Conservation (phyloP, 2,113 vertebrate genomes). For the Oriolus oriolus region DNA sequence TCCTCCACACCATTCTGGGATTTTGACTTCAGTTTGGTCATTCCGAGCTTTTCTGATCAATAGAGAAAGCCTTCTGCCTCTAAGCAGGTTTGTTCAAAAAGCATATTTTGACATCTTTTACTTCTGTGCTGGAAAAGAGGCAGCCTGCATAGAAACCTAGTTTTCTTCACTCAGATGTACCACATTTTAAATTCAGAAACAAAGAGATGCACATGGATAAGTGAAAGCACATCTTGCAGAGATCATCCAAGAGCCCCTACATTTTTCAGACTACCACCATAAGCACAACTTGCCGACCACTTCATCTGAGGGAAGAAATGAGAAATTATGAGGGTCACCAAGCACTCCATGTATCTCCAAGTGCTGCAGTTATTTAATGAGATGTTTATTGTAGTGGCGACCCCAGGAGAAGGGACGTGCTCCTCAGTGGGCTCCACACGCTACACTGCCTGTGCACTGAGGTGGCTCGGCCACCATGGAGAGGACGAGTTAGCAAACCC, state of each 20-base stretch:
- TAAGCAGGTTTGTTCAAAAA: not conserved
- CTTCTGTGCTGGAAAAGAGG: conserved; percentile 35
- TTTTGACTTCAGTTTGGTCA: conserved; percentile 18
- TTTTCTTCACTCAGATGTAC: conserved; percentile 46
- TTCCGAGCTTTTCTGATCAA: not conserved
- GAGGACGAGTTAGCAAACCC: not conserved
- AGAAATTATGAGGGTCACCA: conserved; percentile 63
- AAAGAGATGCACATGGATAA: conserved; percentile 61
- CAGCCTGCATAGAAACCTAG: conserved; percentile 52
- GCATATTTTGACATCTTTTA: conserved; percentile 9
- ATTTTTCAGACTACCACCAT: conserved; percentile 23
- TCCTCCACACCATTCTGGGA: conserved; percentile 6
- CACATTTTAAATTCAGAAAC: conserved; percentile 66
- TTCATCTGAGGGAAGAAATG: conserved; percentile 50
- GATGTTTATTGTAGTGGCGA: not conserved
- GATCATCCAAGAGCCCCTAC: conserved; percentile 29
- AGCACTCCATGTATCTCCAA: not conserved
- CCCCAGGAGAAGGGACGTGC: not conserved
- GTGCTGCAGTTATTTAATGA: not conserved
- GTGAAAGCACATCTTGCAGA: conserved; percentile 51
- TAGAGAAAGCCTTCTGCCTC: not conserved
- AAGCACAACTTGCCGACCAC: conserved; percentile 24
- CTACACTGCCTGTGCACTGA: conserved; percentile 1
- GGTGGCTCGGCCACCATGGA: not conserved
- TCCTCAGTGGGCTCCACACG: not conserved